A percentile compares a stretch with the other conserved stretches of the same genome.
Evolutionary conservation across 2,797 vertebrate species (phyloP).

Genomic region (Trachops cirrhosus): DNA sequence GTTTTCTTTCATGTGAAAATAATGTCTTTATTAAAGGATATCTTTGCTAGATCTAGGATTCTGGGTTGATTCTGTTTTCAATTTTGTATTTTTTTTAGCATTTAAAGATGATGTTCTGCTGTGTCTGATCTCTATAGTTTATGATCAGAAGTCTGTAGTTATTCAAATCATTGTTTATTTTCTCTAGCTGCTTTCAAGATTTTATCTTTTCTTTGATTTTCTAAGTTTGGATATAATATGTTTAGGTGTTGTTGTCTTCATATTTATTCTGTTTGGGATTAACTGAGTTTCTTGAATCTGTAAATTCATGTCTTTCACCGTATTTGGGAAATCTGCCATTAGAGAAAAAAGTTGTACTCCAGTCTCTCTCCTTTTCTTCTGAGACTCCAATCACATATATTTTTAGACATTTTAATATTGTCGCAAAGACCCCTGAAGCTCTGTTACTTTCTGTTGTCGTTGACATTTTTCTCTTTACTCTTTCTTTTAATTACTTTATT

Average conservation of each 20-base stretch:
- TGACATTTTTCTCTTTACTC: not conserved
- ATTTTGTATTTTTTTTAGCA: not conserved
- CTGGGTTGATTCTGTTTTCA: not conserved
- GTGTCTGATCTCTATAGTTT: not conserved
- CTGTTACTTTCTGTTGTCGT: not conserved
- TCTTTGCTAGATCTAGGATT: conserved; percentile 3
- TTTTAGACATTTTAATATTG: not conserved
- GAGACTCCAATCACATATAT: not conserved
- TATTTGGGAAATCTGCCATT: not conserved
- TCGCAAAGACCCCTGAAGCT: not conserved
- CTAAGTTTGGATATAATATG: not conserved
- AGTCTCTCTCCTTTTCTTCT: not conserved
- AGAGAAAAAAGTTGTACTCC: not conserved
- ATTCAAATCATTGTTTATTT: not conserved
- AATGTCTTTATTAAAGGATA: not conserved
- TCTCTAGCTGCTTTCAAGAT: not conserved
- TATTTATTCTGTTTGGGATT: not conserved
- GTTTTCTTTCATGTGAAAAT: not conserved
- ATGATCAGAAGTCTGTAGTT: not conserved
- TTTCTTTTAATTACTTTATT: too few species aligned
- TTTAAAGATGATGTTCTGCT: not conserved
- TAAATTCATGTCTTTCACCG: not conserved
- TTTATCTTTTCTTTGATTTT: not conserved
- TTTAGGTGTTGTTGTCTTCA: not conserved
- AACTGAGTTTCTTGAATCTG: not conserved